A percentile compares a stretch with the other conserved stretches of the same genome.
Evolutionary conservation across 2,797 vertebrate genomes (phyloP).

Genomic region (Melanotaenia maccullochi): DNA sequence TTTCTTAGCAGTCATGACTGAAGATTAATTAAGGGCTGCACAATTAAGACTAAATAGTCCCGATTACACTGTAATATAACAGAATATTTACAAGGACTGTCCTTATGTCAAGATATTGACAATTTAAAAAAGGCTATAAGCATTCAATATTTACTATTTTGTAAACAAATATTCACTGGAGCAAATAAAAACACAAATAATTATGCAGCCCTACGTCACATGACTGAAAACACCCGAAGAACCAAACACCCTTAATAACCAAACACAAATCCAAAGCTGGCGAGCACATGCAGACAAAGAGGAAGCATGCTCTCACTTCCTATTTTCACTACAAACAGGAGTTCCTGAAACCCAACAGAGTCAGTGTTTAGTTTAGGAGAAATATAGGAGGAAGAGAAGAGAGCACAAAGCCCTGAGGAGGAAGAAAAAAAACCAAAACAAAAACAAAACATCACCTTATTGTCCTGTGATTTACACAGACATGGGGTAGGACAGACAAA

Average conservation of each 20-base stretch:
- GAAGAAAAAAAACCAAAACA: constrained; percentile 19
- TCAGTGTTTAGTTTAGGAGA: constrained; percentile 71
- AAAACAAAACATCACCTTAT: constrained; percentile 91
- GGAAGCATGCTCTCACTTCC: constrained; percentile 52
- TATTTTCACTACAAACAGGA: constrained; percentile 76
- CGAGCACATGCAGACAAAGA: constrained; percentile 53
- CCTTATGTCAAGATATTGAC: background rate
- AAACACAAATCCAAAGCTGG: constrained; percentile 4
- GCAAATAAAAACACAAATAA: constrained; percentile 13
- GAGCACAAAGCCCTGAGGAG: constrained; percentile 63
- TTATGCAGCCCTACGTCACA: constrained; percentile 30
- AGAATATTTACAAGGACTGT: background rate
- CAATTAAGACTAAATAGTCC: constrained; percentile 12
- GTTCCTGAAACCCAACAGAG: constrained; percentile 46
- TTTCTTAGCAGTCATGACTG: background rate
- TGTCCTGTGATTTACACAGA: constrained; percentile 86
- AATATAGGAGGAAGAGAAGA: constrained; percentile 49
- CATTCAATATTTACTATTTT: background rate
- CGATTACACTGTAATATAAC: background rate
- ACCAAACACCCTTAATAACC: background rate
- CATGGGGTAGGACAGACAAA: constrained; percentile 81
- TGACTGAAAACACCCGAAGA: constrained; percentile 24
- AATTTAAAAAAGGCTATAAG: background rate
- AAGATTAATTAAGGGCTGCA: constrained; percentile 21
- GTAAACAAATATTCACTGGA: background rate